These are phyloP conservation scores for Chrysemys picta DNA, from an alignment of 2,113 vertebrate genomes.

Conservation along the genomic window DNA sequence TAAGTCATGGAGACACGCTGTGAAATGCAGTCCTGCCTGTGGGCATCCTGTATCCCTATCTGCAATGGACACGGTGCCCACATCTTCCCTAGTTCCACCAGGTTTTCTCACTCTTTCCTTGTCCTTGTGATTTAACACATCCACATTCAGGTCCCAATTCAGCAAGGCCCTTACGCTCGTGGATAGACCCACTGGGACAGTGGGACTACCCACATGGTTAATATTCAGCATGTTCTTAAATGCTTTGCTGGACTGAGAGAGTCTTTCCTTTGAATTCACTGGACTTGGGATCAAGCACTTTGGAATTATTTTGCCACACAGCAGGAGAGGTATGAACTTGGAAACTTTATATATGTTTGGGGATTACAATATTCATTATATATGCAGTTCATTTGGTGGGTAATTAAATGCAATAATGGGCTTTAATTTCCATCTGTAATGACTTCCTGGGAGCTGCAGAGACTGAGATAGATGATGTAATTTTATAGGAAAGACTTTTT, in stretches of 20 bases:
- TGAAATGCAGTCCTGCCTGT: neutral
- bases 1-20: neutral
- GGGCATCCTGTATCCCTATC: neutral
- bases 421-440: constrained; percentile 70
- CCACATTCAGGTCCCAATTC: neutral
- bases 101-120: neutral
- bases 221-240: neutral
- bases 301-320: constrained; percentile 52
- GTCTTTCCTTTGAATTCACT: neutral
- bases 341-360: constrained; percentile 41
- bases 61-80: neutral
- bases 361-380: constrained; percentile 64
- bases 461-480: constrained; percentile 33
- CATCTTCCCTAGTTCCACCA: neutral
- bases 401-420: constrained; percentile 65
- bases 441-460: constrained; percentile 42
- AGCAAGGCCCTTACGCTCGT: neutral
- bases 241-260: neutral
- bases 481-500: constrained; percentile 29
- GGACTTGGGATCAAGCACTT: neutral
- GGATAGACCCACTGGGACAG: neutral
- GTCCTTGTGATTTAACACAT: neutral
- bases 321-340: constrained; percentile 38
- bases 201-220: neutral
- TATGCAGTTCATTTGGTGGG: constrained; percentile 55